Conservation (phyloP, 2,888 invertebrate species). For the Campaea margaritaria region DNA sequence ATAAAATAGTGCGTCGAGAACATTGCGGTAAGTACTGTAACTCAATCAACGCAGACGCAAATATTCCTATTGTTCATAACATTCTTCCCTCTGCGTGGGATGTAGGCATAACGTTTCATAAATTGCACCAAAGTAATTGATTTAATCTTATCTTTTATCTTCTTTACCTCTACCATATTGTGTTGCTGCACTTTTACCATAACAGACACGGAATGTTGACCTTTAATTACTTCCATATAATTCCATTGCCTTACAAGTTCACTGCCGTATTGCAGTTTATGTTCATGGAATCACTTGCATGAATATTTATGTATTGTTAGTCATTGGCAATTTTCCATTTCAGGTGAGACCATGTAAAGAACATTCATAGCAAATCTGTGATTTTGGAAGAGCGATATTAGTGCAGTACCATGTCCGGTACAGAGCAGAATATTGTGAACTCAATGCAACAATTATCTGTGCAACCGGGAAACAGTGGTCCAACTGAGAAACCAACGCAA, state of each 20-base stretch:
- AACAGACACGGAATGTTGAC: slow-evolving; percentile 30
- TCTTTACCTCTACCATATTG: slow-evolving; percentile 5
- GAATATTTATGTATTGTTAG: slow-evolving; percentile 36
- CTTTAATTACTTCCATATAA: slow-evolving; percentile 36
- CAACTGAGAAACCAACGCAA: slow-evolving; percentile 80
- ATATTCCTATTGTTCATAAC: slow-evolving; percentile 55
- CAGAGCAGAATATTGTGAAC: slow-evolving; percentile 82
- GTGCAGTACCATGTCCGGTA: slow-evolving; percentile 83
- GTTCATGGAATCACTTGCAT: slow-evolving; percentile 26
- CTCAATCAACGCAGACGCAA: slow-evolving; percentile 54
- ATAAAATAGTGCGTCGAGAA: slow-evolving; percentile 51
- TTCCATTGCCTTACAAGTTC: slow-evolving; percentile 38
- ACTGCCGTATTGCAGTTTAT: slow-evolving; percentile 18
- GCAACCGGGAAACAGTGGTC: slow-evolving; percentile 77
- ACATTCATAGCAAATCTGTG: slow-evolving; percentile 55
- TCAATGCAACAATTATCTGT: slow-evolving; percentile 83
- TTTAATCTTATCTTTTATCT: slow-evolving; percentile 1
- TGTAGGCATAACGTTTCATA: slow-evolving; percentile 53
- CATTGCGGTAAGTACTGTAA: slow-evolving; percentile 61
- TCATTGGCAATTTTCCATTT: slow-evolving; percentile 50
- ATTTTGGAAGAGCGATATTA: slow-evolving; percentile 34
- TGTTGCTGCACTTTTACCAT: slow-evolving; percentile 25
- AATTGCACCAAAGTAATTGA: not conserved
- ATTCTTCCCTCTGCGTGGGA: slow-evolving; percentile 76
- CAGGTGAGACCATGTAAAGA: slow-evolving; percentile 72